Percentiles rank a stretch among this genome's conserved stretches.
These are phyloP conservation scores for Chamaedrilus cognettii DNA, from an alignment of 2,888 invertebrate species.

Conservation along the genomic window DNA sequence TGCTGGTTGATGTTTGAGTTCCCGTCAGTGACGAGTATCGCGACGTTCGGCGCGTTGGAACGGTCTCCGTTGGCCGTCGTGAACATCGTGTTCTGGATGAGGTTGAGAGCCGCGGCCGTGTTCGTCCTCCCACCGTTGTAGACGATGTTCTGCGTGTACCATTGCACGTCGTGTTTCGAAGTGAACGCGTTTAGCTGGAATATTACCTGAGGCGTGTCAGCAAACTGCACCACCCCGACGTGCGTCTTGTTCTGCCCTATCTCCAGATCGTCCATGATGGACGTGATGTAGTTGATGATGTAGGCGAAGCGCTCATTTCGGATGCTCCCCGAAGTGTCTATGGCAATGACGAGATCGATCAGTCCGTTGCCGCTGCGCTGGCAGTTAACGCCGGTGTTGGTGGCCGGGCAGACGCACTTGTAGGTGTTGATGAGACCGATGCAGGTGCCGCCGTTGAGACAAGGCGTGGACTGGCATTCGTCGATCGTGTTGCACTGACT, in stretches of 20 bases:
- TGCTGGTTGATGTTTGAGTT: constrained; percentile 11
- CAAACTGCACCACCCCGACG: constrained; percentile 14
- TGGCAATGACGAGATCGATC: constrained; percentile 18
- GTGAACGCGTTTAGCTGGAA: constrained; percentile 10
- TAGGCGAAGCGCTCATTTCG: constrained; percentile 7
- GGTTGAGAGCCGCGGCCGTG: constrained; percentile 9
- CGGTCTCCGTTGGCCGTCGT: constrained; percentile 7
- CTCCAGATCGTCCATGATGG: constrained; percentile 8
- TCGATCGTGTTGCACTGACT: constrained; percentile 22
- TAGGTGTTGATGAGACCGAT: constrained; percentile 20
- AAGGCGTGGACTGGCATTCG: constrained; percentile 31
- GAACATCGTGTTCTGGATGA: constrained; percentile 13
- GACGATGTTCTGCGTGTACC: constrained; percentile 4
- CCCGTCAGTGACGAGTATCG: constrained; percentile 15
- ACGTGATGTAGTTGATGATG: constrained; percentile 13
- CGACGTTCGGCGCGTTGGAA: constrained; percentile 11
- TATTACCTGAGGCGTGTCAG: background rate
- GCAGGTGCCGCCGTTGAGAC: constrained; percentile 34
- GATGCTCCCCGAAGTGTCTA: constrained; percentile 23
- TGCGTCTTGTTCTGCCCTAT: constrained; percentile 16
- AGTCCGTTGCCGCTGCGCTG: constrained; percentile 12
- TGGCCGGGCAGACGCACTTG: constrained; percentile 10
- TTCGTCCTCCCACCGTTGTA: constrained; percentile 14
- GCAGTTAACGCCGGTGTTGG: constrained; percentile 14
- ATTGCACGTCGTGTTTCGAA: constrained; percentile 11